phyloP scores from a whole-genome alignment of 1,140 invertebrate genomes.

The Papilio machaon region DNA sequence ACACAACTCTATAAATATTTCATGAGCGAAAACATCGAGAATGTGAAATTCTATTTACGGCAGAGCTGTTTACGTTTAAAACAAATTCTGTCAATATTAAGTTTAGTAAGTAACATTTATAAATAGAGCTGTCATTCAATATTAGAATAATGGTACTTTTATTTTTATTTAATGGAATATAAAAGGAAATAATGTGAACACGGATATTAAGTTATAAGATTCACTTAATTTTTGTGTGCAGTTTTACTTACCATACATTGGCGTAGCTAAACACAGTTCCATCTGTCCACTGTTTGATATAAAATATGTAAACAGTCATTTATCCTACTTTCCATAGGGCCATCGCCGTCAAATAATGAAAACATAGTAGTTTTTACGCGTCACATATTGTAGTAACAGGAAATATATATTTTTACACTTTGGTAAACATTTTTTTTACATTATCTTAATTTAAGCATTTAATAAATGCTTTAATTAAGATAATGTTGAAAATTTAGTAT shows the following conservation, averaged over 20 bases:
- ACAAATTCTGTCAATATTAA: not conserved
- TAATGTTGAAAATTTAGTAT: no score
- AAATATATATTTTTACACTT: not conserved
- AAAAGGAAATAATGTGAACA: no score
- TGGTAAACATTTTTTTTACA: not conserved
- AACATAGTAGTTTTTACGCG: not conserved
- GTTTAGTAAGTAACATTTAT: not conserved
- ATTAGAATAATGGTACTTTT: not conserved
- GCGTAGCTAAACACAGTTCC: not conserved
- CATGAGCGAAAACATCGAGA: not conserved
- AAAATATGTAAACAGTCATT: not conserved
- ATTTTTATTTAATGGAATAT: not conserved
- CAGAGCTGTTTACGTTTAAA: not conserved
- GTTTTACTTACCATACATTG: no score
- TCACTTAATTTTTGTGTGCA: no score
- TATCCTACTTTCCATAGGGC: slow-evolving; percentile 1
- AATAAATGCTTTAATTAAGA: no score
- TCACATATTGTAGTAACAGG: not conserved
- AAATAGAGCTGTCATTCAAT: not conserved
- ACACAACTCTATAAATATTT: slow-evolving; percentile 10
- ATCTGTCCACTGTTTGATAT: not conserved
- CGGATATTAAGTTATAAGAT: no score
- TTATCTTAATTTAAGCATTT: no score
- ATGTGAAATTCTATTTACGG: slow-evolving; percentile 6
- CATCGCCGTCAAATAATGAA: slow-evolving; percentile 3